Evolutionary conservation across 2,797 vertebrate genomes (phyloP).

Genomic region (Poeciliopsis infans): DNA sequence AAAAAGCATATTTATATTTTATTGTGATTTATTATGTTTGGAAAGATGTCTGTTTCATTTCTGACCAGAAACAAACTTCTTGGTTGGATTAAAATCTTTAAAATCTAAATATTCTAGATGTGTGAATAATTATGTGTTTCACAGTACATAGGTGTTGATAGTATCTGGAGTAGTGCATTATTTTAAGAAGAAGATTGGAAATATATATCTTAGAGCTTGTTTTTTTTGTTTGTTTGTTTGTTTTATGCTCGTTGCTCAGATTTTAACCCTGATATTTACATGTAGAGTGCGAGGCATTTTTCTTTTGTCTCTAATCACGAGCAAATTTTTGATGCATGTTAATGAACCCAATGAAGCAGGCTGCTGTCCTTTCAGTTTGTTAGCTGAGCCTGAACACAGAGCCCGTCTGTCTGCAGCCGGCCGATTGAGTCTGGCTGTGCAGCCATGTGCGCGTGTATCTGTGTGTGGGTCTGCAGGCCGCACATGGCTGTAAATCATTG

Average conservation of each 20-base stretch:
- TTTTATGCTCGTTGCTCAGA: not conserved
- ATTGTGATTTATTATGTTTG: not conserved
- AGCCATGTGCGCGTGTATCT: slow-evolving; percentile 26
- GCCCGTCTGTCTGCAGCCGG: slow-evolving; percentile 50
- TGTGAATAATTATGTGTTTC: not conserved
- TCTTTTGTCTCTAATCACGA: slow-evolving; percentile 49
- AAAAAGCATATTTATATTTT: not conserved
- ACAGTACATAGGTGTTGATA: not conserved
- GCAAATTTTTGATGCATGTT: slow-evolving; percentile 50
- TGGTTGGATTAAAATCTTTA: not conserved
- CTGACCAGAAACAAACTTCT: not conserved
- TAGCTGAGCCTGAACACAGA: slow-evolving; percentile 57
- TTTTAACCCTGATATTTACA: not conserved
- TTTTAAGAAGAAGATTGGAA: no score
- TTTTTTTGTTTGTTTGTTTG: no score
- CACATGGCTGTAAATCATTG: slow-evolving; percentile 1
- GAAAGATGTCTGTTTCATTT: not conserved
- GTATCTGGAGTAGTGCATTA: not conserved
- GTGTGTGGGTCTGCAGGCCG: slow-evolving; percentile 1
- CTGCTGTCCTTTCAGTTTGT: slow-evolving; percentile 59
- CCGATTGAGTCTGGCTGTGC: slow-evolving; percentile 33
- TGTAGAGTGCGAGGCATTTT: slow-evolving; percentile 3
- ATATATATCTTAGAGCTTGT: no score
- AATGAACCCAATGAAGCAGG: slow-evolving; percentile 59
- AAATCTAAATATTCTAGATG: not conserved